Conservation (phyloP, 2,888 invertebrate genomes). For the Notocelia uddmanniana region DNA sequence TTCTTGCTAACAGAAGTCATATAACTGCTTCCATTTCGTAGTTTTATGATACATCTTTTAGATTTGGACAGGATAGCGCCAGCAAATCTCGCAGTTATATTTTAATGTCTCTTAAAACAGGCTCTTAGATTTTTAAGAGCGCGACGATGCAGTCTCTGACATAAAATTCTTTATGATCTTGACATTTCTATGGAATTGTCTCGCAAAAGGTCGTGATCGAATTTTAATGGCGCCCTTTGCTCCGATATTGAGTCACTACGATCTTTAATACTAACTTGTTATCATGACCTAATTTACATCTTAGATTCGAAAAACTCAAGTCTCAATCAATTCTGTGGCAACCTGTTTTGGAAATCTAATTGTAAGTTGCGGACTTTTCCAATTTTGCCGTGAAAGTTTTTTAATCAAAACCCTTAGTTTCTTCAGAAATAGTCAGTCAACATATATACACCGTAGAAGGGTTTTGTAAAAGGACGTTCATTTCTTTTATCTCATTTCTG, state of each 20-base stretch:
- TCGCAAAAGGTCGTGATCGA: conserved; percentile 60
- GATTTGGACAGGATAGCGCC: conserved; percentile 10
- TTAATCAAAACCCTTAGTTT: not conserved
- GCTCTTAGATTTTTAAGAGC: conserved; percentile 27
- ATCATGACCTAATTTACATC: conserved; percentile 21
- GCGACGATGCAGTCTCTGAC: conserved; percentile 21
- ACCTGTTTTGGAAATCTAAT: not conserved
- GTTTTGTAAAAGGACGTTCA: not conserved
- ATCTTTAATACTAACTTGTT: not conserved
- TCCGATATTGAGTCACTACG: conserved; percentile 35
- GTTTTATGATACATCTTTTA: conserved; percentile 19
- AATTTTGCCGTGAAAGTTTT: conserved; percentile 8
- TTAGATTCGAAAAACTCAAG: not conserved
- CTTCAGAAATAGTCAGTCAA: not conserved
- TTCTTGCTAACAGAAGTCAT: not conserved
- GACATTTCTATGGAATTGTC: conserved; percentile 66
- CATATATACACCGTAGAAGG: not conserved
- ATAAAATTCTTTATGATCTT: conserved; percentile 61
- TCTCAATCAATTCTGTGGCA: not conserved
- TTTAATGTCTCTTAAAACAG: conserved; percentile 27
- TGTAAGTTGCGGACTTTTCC: not conserved
- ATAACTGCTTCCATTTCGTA: conserved; percentile 19
- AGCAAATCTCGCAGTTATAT: conserved; percentile 25
- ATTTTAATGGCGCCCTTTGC: conserved; percentile 56
- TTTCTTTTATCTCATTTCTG: no score